Evolutionary conservation across 2,113 vertebrate species (phyloP).

Genomic region (Muscicapa adusta): DNA sequence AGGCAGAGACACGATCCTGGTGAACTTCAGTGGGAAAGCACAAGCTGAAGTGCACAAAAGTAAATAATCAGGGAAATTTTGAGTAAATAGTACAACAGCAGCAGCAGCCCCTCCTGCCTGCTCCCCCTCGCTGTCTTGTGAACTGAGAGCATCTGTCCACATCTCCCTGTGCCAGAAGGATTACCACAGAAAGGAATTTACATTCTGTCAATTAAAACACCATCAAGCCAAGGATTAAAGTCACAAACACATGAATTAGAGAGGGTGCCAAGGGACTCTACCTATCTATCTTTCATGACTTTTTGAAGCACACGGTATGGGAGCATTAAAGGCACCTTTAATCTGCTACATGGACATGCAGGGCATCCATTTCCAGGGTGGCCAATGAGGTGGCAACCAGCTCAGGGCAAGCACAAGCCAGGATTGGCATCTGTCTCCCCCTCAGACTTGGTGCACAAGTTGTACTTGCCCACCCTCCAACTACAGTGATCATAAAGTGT

Average conservation of each 20-base stretch:
- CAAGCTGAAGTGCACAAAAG: not conserved
- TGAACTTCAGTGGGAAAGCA: not conserved
- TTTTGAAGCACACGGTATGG: not conserved
- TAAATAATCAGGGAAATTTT: not conserved
- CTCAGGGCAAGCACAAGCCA: not conserved
- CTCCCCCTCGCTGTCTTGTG: not conserved
- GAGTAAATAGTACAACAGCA: not conserved
- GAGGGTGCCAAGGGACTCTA: conserved; percentile 8
- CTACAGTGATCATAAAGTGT: not conserved
- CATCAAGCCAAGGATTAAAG: conserved; percentile 55
- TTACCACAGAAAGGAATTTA: conserved; percentile 51
- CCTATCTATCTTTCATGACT: conserved; percentile 6
- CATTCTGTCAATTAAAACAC: conserved; percentile 59
- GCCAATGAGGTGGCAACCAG: not conserved
- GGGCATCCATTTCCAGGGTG: not conserved
- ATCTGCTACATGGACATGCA: not conserved
- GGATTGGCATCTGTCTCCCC: not conserved
- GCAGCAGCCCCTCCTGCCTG: not conserved
- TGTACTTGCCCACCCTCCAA: not conserved
- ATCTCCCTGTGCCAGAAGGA: conserved; percentile 31
- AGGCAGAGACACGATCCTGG: not conserved
- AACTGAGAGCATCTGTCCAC: conserved; percentile 50
- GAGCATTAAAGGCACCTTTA: conserved; percentile 8
- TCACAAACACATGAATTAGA: conserved; percentile 33
- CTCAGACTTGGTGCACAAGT: not conserved